Base-by-base conservation (phyloP, 1,140 invertebrate genomes). In the Drosophila navojoa region DNA sequence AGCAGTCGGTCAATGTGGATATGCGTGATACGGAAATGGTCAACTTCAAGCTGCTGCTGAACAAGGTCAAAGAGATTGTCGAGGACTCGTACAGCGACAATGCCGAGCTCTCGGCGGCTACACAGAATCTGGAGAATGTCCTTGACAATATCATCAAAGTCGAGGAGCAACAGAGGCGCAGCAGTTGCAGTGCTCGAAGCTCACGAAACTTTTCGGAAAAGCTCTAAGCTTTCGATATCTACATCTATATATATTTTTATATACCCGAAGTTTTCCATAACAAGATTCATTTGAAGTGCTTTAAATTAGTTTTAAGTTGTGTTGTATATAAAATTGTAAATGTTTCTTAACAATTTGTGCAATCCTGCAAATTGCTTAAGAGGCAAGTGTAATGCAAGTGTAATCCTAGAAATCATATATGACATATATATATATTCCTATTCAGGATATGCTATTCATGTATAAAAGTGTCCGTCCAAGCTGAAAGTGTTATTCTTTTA, bases 71-170 rank as follows among this genome's bases (percentile, higher is more conserved):
- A 50, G 91, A 92, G 58, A 92, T 92, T 47, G 89, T 92, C 2
- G 91, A 92, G 44, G 91, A 92, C 22, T 92, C 91, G 4, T 92
- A 91, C 15, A 92, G 91, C 59, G 91, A 92, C 71, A 92, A 92
- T 77, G 81, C 84, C 3, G 91, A 92, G 10, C 45, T 92, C 1
- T 90, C 91, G 38, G 87, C 85, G 11, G 91, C 91, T 19, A 92
- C 91, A 13, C 81, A 91, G 38, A 86, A 92, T 55, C 76, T 92
- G 50, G 91, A 92, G 67, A 92, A 87, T 61, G 87, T 90, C 1
- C 64, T 92, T 5, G 91, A 92, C 64, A 87, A 74, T 59, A 91
- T 92, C 16, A 91, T 92, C 38, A 79, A 90, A 47, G 54, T 52
- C 42, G 91, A 92, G 64, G 91, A 92, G 68, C 76, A 80, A 38